A percentile compares a stretch with the other conserved stretches of the same genome.
Evolutionary conservation across 2,888 invertebrate genomes (phyloP).

Genomic region (Axea sp.): DNA sequence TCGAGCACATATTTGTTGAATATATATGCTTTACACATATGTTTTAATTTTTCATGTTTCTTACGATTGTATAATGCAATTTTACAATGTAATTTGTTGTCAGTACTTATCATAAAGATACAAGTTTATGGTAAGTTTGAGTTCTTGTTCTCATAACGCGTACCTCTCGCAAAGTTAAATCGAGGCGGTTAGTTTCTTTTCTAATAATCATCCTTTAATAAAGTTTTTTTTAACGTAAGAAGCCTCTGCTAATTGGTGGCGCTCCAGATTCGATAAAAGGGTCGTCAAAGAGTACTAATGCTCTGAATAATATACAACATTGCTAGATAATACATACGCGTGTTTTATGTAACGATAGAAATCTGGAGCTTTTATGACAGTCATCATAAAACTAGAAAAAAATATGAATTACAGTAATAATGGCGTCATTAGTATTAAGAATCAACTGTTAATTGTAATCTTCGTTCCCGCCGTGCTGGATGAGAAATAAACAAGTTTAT

Average conservation of each 20-base stretch:
- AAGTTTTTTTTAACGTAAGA: no score
- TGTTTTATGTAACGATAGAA: conserved; percentile 41
- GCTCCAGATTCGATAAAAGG: conserved; percentile 44
- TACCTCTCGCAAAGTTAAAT: conserved; percentile 22
- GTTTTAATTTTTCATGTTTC: no score
- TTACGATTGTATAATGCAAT: no score
- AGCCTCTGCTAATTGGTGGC: conserved; percentile 51
- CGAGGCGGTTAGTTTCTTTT: conserved; percentile 12
- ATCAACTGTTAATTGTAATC: conserved; percentile 38
- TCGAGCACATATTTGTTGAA: no score
- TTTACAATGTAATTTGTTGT: no score
- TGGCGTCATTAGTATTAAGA: conserved; percentile 32
- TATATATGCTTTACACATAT: no score
- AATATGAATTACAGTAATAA: conserved; percentile 45
- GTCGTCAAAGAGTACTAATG: conserved; percentile 29
- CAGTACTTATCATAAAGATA: no score
- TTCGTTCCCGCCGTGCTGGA: conserved; percentile 1
- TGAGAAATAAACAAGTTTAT: conserved; percentile 2
- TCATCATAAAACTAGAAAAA: conserved; percentile 24
- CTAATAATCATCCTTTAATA: conserved; percentile 30
- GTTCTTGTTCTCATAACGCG: no score
- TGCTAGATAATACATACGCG: conserved; percentile 11
- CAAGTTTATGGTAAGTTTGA: no score
- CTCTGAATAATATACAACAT: conserved; percentile 15
- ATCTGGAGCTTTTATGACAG: conserved; percentile 39